A percentile compares a stretch with the other conserved stretches of the same genome.
Evolutionary conservation across 2,113 vertebrate genomes (phyloP).

Genomic region (Gobius niger): DNA sequence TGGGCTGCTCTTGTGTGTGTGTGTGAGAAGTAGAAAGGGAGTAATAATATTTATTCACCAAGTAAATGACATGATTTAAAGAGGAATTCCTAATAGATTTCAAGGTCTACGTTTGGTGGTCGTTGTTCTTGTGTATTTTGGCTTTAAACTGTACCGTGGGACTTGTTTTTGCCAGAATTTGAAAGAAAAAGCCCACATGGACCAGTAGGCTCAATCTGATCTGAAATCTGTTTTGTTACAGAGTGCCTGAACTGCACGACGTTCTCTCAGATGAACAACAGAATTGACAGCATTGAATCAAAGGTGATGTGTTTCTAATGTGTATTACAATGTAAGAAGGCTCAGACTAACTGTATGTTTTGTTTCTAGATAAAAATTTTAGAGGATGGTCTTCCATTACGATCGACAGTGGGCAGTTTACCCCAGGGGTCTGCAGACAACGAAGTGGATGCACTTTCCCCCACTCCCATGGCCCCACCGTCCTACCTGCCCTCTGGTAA

Average conservation of each 20-base stretch:
- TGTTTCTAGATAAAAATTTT: conserved; percentile 81
- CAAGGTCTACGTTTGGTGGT: conserved; percentile 33
- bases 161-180: conserved; percentile 25
- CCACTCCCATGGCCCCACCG: conserved; percentile 76
- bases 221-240: conserved; percentile 54
- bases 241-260: conserved; percentile 94
- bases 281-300: conserved; percentile 84
- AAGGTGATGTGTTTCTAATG: conserved; percentile 76
- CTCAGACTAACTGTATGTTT: conserved; percentile 8
- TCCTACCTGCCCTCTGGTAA: conserved; percentile 50
- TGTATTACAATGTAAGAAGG: not conserved
- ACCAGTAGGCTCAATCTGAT: not conserved
- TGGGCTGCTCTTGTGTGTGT: not conserved
- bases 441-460: conserved; percentile 77
- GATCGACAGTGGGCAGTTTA: conserved; percentile 65
- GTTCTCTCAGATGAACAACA: conserved; percentile 82
- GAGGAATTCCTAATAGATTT: conserved; percentile 47
- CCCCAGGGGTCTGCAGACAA: conserved; percentile 78
- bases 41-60: conserved; percentile 50
- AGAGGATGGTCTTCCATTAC: conserved; percentile 60
- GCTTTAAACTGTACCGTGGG: conserved; percentile 20
- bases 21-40: conserved; percentile 3
- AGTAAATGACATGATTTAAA: conserved; percentile 58
- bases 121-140: conserved; percentile 51
- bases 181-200: conserved; percentile 10